Conservation (phyloP, 2,113 vertebrate species). For the Notothenia rossii region DNA sequence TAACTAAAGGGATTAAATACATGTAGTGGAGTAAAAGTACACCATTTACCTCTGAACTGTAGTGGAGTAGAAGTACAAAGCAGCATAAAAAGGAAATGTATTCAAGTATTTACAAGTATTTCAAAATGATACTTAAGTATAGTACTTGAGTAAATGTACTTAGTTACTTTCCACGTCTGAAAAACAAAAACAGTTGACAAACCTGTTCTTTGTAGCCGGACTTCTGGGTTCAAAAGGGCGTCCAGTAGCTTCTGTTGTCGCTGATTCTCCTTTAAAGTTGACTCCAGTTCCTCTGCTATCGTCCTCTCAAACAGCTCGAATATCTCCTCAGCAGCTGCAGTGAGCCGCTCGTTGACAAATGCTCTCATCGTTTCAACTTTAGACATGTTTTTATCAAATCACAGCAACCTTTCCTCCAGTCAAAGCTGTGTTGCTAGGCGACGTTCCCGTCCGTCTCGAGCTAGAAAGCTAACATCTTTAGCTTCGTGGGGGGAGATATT, state of each 20-base stretch:
- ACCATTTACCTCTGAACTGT: too few relatives aligned
- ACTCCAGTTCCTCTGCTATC: slow-evolving; percentile 6
- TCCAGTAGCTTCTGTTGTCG: background rate
- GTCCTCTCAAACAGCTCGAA: slow-evolving; percentile 23
- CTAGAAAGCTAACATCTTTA: background rate
- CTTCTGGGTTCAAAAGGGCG: background rate
- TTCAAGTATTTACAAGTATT: too few relatives aligned
- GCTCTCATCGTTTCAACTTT: background rate
- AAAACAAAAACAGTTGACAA: background rate
- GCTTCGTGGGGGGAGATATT: background rate
- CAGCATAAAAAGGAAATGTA: too few relatives aligned
- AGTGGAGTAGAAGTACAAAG: too few relatives aligned
- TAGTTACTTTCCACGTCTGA: too few relatives aligned
- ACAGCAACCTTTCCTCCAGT: background rate
- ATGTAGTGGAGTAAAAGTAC: too few relatives aligned
- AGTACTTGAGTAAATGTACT: too few relatives aligned
- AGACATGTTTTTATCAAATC: background rate
- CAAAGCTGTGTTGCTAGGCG: background rate
- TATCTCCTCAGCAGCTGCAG: slow-evolving; percentile 7
- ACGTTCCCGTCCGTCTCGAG: background rate
- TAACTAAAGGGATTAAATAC: too few relatives aligned
- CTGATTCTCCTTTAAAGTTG: background rate
- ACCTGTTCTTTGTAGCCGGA: background rate
- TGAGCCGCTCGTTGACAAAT: slow-evolving; percentile 1
- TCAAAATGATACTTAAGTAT: too few relatives aligned